A percentile compares a stretch with the other conserved stretches of the same genome.
phyloP scores from a whole-genome alignment of 2,797 vertebrate genomes.

The Brachyalestes nurse region DNA sequence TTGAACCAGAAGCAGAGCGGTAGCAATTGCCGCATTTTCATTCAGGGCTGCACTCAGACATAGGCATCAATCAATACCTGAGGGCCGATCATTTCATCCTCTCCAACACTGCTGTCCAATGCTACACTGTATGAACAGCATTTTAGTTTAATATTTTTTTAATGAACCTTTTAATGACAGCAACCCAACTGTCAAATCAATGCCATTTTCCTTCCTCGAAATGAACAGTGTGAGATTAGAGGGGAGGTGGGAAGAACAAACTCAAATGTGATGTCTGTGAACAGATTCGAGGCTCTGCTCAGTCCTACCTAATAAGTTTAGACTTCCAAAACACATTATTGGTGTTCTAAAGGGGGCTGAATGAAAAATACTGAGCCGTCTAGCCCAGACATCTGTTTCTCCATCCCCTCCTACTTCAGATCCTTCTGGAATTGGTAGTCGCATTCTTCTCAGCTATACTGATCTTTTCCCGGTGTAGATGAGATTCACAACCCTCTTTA shows the following conservation, averaged over 20 bases:
- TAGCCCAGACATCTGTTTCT: not conserved
- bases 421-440: not conserved
- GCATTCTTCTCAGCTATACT: slow-evolving; percentile 1
- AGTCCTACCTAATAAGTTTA: slow-evolving; percentile 5
- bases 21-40: slow-evolving; percentile 15
- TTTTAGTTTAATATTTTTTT: not conserved
- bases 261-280: slow-evolving; percentile 17
- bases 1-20: not conserved
- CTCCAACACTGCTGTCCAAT: not conserved
- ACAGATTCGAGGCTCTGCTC: not conserved
- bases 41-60: slow-evolving; percentile 15
- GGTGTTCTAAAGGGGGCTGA: not conserved
- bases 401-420: not conserved
- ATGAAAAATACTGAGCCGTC: not conserved
- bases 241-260: not conserved
- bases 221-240: slow-evolving; percentile 15
- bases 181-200: not conserved
- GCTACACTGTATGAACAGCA: not conserved
- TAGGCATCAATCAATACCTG: slow-evolving; percentile 22
- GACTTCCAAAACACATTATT: slow-evolving; percentile 15
- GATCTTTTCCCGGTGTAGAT: not conserved
- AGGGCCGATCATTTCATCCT: slow-evolving; percentile 1
- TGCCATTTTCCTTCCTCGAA: not conserved
- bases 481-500: slow-evolving; percentile 3
- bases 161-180: slow-evolving; percentile 8